Base-by-base conservation (phyloP, 1,140 invertebrate species). In the Hycleus phaleratus region DNA sequence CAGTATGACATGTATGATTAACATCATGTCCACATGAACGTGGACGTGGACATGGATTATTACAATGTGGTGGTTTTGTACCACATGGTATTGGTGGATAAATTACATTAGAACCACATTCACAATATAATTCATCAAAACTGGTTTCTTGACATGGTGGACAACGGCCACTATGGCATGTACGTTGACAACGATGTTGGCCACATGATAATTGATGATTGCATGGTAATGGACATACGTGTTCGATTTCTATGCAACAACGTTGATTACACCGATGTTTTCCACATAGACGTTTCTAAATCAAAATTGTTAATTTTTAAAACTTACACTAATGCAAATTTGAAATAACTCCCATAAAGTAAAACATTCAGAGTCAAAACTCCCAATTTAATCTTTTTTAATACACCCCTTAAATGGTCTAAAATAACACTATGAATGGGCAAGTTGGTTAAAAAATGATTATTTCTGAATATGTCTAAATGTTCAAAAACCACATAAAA, bases 51-150 rank as follows among this genome's bases (percentile, higher is more conserved):
- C 95, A 98, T 0, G 85, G 85, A 11, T 82, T 77, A 25, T 76
- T 75, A 77, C 95, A 98, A 5, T 78, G 72, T 0, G 95, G 94
- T 4, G 84, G 85, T 57, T 83, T 83, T 0, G 92, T 89, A 2
- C 95, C 95, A 73, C 95, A 98, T 0, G 89, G 82, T 44, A 98
- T 83, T 0, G 95, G 95, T 2, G 95, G 95, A 74, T 87, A 87
- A 45, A 91, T 76, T 12, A 96, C 87, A 54, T 85, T 84, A 0
- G 81, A 77, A 1, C 95, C 95, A 76, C 96, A 98, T 67, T 91
- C 87, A 71, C 96, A 98, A 2, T 84, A 84, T 2, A 97, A 75
- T 73, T 98, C 95, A 48, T 95, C 90, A 49, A 73, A 74, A 86
- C 91, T 92, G 64, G 86, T 86, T 61, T 86, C 78, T 61, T 85